Evolutionary conservation across 1,140 invertebrate genomes (phyloP).

Genomic region (Wiebesia pumilae): DNA sequence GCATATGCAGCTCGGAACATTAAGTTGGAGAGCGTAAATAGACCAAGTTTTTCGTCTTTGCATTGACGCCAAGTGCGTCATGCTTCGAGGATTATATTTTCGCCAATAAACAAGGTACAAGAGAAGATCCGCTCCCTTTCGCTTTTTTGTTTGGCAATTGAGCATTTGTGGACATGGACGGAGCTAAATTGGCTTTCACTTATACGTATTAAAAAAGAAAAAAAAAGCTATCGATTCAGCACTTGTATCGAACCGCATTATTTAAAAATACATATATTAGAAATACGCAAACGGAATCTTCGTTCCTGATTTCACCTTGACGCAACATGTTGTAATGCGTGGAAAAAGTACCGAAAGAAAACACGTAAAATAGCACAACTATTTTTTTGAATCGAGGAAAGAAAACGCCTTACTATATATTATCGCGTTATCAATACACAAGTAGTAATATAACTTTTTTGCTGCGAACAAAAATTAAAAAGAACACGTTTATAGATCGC

Average conservation of each 20-base stretch:
- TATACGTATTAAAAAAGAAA: background rate
- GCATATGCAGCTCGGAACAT: background rate
- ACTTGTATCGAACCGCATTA: background rate
- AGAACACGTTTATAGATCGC: background rate
- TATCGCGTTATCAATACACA: background rate
- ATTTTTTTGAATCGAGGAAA: background rate
- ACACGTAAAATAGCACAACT: background rate
- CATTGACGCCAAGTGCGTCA: background rate
- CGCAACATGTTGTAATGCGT: background rate
- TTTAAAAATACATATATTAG: background rate
- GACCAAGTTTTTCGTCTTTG: conserved; percentile 1
- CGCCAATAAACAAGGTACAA: background rate
- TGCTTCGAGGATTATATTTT: background rate
- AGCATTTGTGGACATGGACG: background rate
- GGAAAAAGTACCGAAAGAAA: background rate
- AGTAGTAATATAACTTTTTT: background rate
- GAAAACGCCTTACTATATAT: background rate
- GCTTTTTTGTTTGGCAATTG: background rate
- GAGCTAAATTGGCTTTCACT: background rate
- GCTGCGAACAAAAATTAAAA: background rate
- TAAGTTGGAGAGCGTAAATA: background rate
- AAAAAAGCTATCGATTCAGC: background rate
- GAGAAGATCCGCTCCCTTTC: background rate
- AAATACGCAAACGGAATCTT: background rate
- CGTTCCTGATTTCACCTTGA: background rate